These are phyloP conservation scores for Barbus barbus DNA, from an alignment of 2,113 vertebrate species.

Conservation along the genomic window DNA sequence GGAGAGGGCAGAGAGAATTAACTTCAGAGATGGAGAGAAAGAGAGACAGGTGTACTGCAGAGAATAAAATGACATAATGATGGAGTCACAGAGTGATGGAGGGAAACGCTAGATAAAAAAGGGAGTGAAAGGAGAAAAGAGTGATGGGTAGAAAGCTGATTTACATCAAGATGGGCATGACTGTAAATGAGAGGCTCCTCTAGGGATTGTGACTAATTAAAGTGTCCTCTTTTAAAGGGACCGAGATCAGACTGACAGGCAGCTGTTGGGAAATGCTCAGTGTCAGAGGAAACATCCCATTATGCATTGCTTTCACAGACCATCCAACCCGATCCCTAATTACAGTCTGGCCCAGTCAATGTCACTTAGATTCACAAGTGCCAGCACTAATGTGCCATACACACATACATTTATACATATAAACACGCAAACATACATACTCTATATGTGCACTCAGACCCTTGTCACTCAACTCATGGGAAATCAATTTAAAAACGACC, in stretches of 20 bases:
- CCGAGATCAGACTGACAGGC: slow-evolving; percentile 57
- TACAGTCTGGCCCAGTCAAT: slow-evolving; percentile 60
- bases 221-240: slow-evolving; percentile 54
- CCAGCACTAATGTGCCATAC: slow-evolving; percentile 34
- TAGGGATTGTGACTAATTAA: slow-evolving; percentile 62
- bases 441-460: slow-evolving; percentile 4
- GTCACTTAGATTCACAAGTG: slow-evolving; percentile 54
- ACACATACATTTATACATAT: slow-evolving; percentile 10
- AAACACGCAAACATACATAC: slow-evolving; percentile 19
- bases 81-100: slow-evolving; percentile 17
- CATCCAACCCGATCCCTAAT: slow-evolving; percentile 57
- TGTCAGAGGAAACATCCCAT: slow-evolving; percentile 57
- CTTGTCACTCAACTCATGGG: slow-evolving; percentile 13
- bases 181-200: slow-evolving; percentile 59
- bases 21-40: slow-evolving; percentile 50
- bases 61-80: slow-evolving; percentile 44
- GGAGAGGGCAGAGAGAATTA: slow-evolving; percentile 41
- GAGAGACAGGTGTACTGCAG: slow-evolving; percentile 53
- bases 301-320: slow-evolving; percentile 53
- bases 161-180: slow-evolving; percentile 58
- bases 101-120: slow-evolving; percentile 46
- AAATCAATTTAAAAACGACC: slow-evolving; percentile 28
- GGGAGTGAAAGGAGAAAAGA: background rate
- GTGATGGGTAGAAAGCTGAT: slow-evolving; percentile 52
- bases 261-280: slow-evolving; percentile 58